Conservation (phyloP, 2,797 vertebrate genomes). For the Schizopygopsis malacanthus region DNA sequence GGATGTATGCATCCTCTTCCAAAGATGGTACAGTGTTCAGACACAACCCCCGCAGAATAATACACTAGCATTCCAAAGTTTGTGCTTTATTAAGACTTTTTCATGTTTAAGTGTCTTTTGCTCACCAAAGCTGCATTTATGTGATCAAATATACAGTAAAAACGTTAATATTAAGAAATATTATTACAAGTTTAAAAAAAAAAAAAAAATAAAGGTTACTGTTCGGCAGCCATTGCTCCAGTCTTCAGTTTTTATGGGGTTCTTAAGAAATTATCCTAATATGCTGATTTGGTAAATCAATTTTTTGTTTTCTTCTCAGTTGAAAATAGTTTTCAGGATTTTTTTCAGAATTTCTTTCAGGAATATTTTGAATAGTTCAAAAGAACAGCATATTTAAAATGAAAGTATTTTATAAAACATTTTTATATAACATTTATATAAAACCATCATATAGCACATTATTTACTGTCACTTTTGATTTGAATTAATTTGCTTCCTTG, state of each 20-base stretch:
- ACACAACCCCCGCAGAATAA: background rate
- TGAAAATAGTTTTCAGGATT: background rate
- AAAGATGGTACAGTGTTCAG: constrained; percentile 78
- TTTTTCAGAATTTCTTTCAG: no score
- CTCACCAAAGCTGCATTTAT: background rate
- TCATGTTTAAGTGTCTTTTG: background rate
- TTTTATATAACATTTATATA: background rate
- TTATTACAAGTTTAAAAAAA: background rate
- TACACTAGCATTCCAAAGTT: background rate
- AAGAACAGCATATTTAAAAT: background rate
- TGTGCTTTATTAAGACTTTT: background rate
- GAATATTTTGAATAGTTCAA: background rate
- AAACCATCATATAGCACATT: background rate
- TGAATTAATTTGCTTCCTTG: background rate
- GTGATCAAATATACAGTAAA: background rate
- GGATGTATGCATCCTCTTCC: constrained; percentile 83
- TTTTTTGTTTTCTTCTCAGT: background rate
- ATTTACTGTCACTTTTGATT: background rate
- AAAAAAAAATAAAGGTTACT: no score
- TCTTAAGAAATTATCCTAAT: background rate
- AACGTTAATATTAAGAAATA: background rate
- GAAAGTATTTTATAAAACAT: no score
- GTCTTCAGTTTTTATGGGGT: background rate
- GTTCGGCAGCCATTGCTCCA: background rate
- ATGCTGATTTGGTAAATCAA: background rate